Evolutionary conservation across 2,888 invertebrate species (phyloP).

Genomic region (Rhorus exstirpatorius): DNA sequence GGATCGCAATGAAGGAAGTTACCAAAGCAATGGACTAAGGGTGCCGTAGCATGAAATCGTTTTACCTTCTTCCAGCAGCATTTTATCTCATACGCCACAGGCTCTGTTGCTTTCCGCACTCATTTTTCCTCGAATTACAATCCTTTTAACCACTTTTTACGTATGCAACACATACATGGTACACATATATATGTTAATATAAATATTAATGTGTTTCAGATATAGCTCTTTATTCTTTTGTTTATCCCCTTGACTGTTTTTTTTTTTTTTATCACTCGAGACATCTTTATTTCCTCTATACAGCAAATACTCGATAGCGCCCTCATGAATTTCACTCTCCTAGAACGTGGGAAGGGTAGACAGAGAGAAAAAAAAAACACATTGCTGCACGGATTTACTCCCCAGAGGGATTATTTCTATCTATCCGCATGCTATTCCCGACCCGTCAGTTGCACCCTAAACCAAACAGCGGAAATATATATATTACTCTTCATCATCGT

Average conservation of each 20-base stretch:
- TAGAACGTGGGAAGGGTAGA: conserved; percentile 4
- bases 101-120: conserved; percentile 48
- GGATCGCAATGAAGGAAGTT: conserved; percentile 58
- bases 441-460: background rate
- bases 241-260: no score
- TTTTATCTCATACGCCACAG: conserved; percentile 74
- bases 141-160: conserved; percentile 30
- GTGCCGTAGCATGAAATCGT: conserved; percentile 79
- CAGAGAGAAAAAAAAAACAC: background rate
- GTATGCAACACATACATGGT: background rate
- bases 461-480: background rate
- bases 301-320: no score
- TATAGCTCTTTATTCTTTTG: no score
- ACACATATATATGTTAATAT: background rate
- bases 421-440: background rate
- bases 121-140: conserved; percentile 54
- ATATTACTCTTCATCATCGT: conserved; percentile 12
- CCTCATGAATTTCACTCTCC: no score
- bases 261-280: no score
- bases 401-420: conserved; percentile 7
- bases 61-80: conserved; percentile 71
- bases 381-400: background rate
- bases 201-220: no score
- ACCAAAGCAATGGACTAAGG: conserved; percentile 75
- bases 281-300: no score